Conservation (phyloP, 2,888 invertebrate genomes). For the Glyphotaelius pellucidus region DNA sequence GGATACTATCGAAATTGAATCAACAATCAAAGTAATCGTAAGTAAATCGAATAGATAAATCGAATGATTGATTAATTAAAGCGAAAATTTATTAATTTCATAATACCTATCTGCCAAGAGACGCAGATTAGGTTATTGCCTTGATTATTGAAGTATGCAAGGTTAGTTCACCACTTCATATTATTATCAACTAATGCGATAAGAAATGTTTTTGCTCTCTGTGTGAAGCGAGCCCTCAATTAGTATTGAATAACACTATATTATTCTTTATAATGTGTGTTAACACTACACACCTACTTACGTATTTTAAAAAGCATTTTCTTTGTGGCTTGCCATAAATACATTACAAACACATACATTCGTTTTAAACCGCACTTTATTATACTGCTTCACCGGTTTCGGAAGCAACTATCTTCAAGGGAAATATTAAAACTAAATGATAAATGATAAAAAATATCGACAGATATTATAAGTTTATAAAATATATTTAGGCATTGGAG, state of each 20-base stretch:
- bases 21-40: background rate
- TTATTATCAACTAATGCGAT: background rate
- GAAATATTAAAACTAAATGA: too few relatives aligned
- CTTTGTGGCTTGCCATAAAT: too few relatives aligned
- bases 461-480: too few relatives aligned
- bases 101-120: background rate
- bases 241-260: background rate
- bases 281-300: background rate
- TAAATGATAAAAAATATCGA: too few relatives aligned
- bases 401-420: too few relatives aligned
- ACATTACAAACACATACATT: too few relatives aligned
- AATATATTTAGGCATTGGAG: too few relatives aligned
- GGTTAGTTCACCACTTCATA: background rate
- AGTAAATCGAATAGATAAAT: background rate
- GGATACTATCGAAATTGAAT: background rate
- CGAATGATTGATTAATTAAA: background rate
- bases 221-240: background rate
- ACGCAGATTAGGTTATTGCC: background rate
- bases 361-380: too few relatives aligned
- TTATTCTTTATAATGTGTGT: background rate
- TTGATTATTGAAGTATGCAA: background rate
- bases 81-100: background rate
- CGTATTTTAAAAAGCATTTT: too few relatives aligned
- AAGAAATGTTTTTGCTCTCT: background rate
- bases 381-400: too few relatives aligned